Base-by-base conservation (phyloP, 2,113 vertebrate genomes). In the Ammodytes marinus region DNA sequence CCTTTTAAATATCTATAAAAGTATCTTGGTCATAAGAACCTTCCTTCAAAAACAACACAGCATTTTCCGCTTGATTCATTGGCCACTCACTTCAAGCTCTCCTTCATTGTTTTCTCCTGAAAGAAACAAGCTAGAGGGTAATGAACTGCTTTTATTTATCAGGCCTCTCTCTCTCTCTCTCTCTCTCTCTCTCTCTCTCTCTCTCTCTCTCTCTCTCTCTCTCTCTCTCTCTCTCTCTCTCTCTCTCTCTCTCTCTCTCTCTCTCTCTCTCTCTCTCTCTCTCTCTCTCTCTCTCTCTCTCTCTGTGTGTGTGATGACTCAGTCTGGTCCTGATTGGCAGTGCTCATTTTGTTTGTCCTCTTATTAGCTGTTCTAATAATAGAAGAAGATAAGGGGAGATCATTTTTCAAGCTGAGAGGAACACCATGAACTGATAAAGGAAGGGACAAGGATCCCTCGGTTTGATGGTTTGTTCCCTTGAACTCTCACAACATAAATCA, bases 291-390 rank as follows among this genome's bases (percentile, higher is more conserved):
- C 54, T 45, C 17, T 37, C 17, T 71, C 14, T 49, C 12, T 39
- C 8, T 68, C n/a, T 53, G 59, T 39, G 27, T 27, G 27, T 35
- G 52, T 49, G 50, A 59, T 79, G 69, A 82, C 17, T 71, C n/a
- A 49, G 11, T 45, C 45, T 40, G 8, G 49, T 12, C 15, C 35
- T 75, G 60, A 79, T 45, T 59, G 55, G 17, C 70, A 71, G 42
- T 10, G 1, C 39, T 60, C 50, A 61, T 68, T 75, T 64, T 55
- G 59, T 83, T 74, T 83, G 35, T 75, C 49, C 27, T 65, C 47
- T 68, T 46, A 83, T 85, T 63, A 59, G 37, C 54, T 42, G 47
- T 46, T 79, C 70, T n/a, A 53, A 69, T 68, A 54, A 72, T 50
- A 83, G n/a, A 5, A 15, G 6, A 13, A 27, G 27, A 27, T 27